Evolutionary conservation across 2,888 invertebrate species (phyloP).

Genomic region (Lasioglossum calceatum): DNA sequence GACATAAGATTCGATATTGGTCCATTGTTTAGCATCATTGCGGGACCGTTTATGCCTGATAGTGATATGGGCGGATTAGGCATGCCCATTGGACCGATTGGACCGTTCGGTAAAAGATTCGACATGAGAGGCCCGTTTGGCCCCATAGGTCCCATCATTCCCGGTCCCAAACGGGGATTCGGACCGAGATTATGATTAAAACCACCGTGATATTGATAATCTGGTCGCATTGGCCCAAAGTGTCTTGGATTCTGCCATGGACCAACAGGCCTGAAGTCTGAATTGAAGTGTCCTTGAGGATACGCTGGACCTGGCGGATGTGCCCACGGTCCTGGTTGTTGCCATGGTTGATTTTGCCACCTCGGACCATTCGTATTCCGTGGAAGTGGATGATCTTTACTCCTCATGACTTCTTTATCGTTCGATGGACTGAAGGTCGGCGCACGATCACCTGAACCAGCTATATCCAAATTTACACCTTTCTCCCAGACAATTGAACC

Average conservation of each 20-base stretch:
- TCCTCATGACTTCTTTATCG: constrained; percentile 83
- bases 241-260: constrained; percentile 82
- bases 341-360: constrained; percentile 81
- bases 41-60: constrained; percentile 74
- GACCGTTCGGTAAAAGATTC: constrained; percentile 73
- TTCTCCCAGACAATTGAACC: constrained; percentile 82
- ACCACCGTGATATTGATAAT: constrained; percentile 79
- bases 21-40: constrained; percentile 75
- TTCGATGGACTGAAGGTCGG: constrained; percentile 76
- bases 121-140: constrained; percentile 76
- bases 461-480: constrained; percentile 71
- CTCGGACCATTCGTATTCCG: constrained; percentile 79
- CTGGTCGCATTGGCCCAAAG: constrained; percentile 81
- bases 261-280: constrained; percentile 79
- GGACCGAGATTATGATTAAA: constrained; percentile 78
- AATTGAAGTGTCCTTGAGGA: constrained; percentile 75
- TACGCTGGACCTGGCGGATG: constrained; percentile 81
- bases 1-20: constrained; percentile 67
- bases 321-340: constrained; percentile 78
- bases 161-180: constrained; percentile 75
- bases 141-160: constrained; percentile 78
- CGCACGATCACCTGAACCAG: constrained; percentile 67
- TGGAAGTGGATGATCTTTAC: constrained; percentile 80
- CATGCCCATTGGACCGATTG: constrained; percentile 74
- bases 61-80: constrained; percentile 69